Conservation (phyloP, 2,888 invertebrate genomes). For the Tetragonisca angustula region DNA sequence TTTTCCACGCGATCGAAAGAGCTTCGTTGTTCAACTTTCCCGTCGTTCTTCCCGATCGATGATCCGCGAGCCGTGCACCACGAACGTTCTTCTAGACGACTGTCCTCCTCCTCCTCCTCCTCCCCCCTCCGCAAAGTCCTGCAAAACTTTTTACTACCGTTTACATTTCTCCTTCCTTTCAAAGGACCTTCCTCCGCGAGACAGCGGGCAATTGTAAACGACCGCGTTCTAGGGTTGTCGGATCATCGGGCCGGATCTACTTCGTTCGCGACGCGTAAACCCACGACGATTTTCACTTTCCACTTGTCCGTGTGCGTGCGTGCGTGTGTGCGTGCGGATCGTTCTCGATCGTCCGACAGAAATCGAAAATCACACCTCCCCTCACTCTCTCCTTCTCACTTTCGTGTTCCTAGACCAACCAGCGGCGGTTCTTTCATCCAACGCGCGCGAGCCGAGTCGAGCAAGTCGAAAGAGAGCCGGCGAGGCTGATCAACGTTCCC, state of each 20-base stretch:
- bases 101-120: neutral
- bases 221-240: neutral
- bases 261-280: slow-evolving; percentile 16
- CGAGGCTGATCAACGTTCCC: slow-evolving; percentile 18
- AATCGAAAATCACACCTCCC: slow-evolving; percentile 24
- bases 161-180: slow-evolving; percentile 50
- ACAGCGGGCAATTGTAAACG: neutral
- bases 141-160: slow-evolving; percentile 41
- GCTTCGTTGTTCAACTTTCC: neutral
- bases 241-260: slow-evolving; percentile 26
- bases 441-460: slow-evolving; percentile 9
- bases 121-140: too few relatives aligned
- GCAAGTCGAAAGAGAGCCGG: neutral
- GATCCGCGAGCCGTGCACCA: neutral
- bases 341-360: slow-evolving; percentile 22
- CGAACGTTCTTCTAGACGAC: neutral
- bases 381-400: slow-evolving; percentile 23
- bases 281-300: slow-evolving; percentile 60
- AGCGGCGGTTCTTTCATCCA: slow-evolving; percentile 23
- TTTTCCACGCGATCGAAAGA: neutral
- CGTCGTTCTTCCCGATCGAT: slow-evolving; percentile 15
- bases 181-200: slow-evolving; percentile 9
- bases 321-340: slow-evolving; percentile 5
- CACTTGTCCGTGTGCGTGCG: slow-evolving; percentile 38
- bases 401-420: slow-evolving; percentile 50